Evolutionary conservation across 2,113 vertebrate genomes (phyloP).

Genomic region (Girardinichthys multiradiatus): DNA sequence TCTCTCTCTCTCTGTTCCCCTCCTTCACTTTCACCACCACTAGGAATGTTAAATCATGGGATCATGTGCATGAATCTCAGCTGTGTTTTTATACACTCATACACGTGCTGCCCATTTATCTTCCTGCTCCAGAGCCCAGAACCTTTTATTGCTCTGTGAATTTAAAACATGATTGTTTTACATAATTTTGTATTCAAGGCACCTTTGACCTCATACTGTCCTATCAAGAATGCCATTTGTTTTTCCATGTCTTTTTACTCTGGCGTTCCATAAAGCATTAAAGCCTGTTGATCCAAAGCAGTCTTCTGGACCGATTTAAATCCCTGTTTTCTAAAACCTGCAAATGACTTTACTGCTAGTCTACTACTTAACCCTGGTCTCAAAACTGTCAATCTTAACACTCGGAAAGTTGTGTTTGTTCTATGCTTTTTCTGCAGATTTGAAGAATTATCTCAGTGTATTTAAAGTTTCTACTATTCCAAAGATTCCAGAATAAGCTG

Average conservation of each 20-base stretch:
- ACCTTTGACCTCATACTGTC: background rate
- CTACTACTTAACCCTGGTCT: background rate
- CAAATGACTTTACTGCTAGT: background rate
- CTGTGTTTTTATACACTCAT: conserved; percentile 55
- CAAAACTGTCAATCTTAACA: background rate
- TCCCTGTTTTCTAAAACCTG: background rate
- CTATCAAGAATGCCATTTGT: background rate
- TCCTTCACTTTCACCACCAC: conserved; percentile 54
- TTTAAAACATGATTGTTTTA: conserved; percentile 1
- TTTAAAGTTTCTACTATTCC: too few species aligned
- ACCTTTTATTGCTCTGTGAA: background rate
- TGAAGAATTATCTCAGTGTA: background rate
- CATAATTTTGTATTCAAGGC: background rate
- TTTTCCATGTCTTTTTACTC: background rate
- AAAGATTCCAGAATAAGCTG: too few species aligned
- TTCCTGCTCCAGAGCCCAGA: conserved; percentile 10
- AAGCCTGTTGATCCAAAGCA: background rate
- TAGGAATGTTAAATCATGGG: conserved; percentile 68
- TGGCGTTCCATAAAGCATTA: background rate
- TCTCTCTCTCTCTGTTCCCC: conserved; percentile 40
- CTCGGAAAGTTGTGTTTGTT: background rate
- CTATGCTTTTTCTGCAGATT: background rate
- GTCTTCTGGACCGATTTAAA: background rate
- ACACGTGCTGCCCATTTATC: conserved; percentile 24
- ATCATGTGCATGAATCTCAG: conserved; percentile 63